Evolutionary conservation across 2,888 invertebrate species (phyloP).

Genomic region (Acronicta leporina): DNA sequence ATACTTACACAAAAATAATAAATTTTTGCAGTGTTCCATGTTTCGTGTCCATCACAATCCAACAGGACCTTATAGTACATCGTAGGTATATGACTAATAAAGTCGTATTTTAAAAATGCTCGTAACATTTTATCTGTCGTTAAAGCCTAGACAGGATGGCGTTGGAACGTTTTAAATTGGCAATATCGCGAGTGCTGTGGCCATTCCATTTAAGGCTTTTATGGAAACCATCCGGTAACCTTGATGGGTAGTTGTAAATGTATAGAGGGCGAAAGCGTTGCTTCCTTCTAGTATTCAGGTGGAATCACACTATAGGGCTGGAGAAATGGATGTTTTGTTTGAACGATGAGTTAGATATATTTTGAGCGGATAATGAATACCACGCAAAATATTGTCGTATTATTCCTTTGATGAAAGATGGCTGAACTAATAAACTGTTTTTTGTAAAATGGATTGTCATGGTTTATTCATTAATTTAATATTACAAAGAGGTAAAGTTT

Average conservation of each 20-base stretch:
- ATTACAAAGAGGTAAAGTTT: no score
- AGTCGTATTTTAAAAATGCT: slow-evolving; percentile 47
- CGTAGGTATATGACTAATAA: slow-evolving; percentile 41
- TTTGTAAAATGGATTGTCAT: no score
- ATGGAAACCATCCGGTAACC: slow-evolving; percentile 54
- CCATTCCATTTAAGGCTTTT: slow-evolving; percentile 61
- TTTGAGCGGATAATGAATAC: no score
- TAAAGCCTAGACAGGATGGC: slow-evolving; percentile 64
- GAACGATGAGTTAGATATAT: neutral
- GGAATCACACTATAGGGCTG: slow-evolving; percentile 21
- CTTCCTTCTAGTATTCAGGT: slow-evolving; percentile 41
- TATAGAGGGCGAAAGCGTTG: slow-evolving; percentile 27
- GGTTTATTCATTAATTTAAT: no score
- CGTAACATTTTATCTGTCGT: slow-evolving; percentile 64
- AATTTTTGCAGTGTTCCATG: neutral
- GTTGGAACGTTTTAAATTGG: slow-evolving; percentile 68
- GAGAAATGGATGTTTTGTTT: slow-evolving; percentile 45
- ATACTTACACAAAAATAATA: no score
- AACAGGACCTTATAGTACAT: slow-evolving; percentile 6
- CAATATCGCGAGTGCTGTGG: slow-evolving; percentile 66
- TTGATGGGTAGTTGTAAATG: slow-evolving; percentile 39
- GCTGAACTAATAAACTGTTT: no score
- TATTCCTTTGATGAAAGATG: no score
- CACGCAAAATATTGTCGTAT: no score
- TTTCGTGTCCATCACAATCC: slow-evolving; percentile 6